Evolutionary conservation across 2,113 vertebrate genomes (phyloP), one percentile per base, ranked within the genome.

Genomic region (Triplophysa tibetana): DNA sequence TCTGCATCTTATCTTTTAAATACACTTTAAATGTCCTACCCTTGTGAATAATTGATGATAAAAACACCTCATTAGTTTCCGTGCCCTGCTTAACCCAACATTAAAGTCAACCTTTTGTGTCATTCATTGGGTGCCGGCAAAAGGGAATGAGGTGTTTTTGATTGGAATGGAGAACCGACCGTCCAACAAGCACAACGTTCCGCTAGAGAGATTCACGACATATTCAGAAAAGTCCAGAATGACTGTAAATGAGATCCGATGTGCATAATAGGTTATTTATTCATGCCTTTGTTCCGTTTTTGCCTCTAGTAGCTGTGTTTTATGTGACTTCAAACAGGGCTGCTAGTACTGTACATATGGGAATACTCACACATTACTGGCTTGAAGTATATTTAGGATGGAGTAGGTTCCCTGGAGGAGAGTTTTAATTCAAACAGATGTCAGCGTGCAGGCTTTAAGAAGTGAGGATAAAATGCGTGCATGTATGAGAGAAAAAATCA

Each of bases 1-100:
- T 81, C 41, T 75, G 21, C 29, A 33, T 45, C 52, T 64, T 67
- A 65, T 75, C 66, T 79, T 82, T 70, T 70, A 60, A 13, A 70
- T 19, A 66, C 52, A 75, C 52, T 56, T 79, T 67, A 68, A 72
- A 84, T 79, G 60, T 50, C 19, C 43, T 65, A 17, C 64, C 38
- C 66, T 19, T 66, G 75, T 87, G 62, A 81, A 86, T 86, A 48
- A 85, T 87, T 79, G 12, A 86, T 78, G 19, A 72, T 38, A 67
- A 56, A 75, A 81, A 65, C 29, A 63, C 58, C 70, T 81, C 79
- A 85, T 84, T 85, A 64, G 13, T 75, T 84, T 81, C 43, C 66
- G 64, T 68, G 54, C 8, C 84, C 48, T 60, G 41, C 77, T 85
- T 78, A 60, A 83, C 60, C 41, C 43, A 63, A 81, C 58, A 75